Evolutionary conservation across 2,888 invertebrate species (phyloP).

Genomic region (Parnassius orleans): DNA sequence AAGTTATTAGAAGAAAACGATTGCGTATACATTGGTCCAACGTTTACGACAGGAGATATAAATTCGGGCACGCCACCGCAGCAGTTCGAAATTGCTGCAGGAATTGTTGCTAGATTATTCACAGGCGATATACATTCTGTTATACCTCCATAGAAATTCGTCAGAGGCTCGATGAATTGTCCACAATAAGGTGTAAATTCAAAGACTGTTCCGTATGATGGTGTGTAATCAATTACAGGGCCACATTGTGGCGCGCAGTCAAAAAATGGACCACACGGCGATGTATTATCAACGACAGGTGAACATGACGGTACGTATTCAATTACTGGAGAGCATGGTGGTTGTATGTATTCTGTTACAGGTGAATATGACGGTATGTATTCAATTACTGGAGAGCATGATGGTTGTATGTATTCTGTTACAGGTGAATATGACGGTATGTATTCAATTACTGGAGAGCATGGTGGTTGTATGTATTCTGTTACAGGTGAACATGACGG

Average conservation of each 20-base stretch:
- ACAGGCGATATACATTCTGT: constrained; percentile 18
- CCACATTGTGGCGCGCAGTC: constrained; percentile 16
- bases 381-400: constrained; percentile 13
- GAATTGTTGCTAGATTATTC: constrained; percentile 9
- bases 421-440: constrained; percentile 17
- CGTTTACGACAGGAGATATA: constrained; percentile 4
- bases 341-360: constrained; percentile 26
- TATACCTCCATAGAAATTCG: constrained; percentile 24
- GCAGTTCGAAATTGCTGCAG: constrained; percentile 5
- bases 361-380: constrained; percentile 19
- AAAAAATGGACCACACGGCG: constrained; percentile 4
- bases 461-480: constrained; percentile 28
- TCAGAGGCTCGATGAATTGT: constrained; percentile 30
- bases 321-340: constrained; percentile 15
- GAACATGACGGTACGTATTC: constrained; percentile 13
- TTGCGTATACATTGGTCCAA: constrained; percentile 13
- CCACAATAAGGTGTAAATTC: constrained; percentile 29
- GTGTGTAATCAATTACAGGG: constrained; percentile 12
- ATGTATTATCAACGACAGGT: constrained; percentile 9
- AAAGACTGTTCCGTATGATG: constrained; percentile 10
- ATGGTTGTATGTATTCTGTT: constrained; percentile 27
- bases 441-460: constrained; percentile 11
- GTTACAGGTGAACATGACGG: constrained; percentile 20
- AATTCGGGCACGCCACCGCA: constrained; percentile 14
- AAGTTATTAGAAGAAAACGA: constrained; percentile 10